These are phyloP conservation scores for Tipula vernalis DNA, from an alignment of 2,888 invertebrate species.

Conservation along the genomic window DNA sequence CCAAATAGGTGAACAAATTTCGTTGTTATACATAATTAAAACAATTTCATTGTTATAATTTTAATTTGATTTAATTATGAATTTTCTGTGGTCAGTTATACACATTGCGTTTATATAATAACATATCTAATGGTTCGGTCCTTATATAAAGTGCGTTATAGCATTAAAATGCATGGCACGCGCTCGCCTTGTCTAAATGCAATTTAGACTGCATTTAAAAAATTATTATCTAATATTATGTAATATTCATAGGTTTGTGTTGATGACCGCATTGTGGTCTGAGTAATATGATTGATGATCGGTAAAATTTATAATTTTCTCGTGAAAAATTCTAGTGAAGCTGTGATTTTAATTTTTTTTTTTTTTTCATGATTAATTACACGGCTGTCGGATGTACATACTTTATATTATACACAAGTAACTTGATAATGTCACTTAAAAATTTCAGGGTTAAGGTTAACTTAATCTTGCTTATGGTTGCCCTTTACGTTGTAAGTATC, in stretches of 20 bases:
- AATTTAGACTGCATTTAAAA: neutral
- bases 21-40: neutral
- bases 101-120: too few relatives aligned
- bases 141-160: neutral
- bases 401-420: too few relatives aligned
- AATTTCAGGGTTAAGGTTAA: too few relatives aligned
- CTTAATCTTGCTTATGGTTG: too few relatives aligned
- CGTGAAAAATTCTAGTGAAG: too few relatives aligned
- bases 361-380: too few relatives aligned
- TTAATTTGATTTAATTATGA: too few relatives aligned
- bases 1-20: neutral
- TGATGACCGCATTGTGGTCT: neutral
- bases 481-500: too few relatives aligned
- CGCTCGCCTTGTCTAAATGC: neutral
- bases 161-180: neutral
- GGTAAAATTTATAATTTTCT: too few relatives aligned
- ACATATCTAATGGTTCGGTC: neutral
- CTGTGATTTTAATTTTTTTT: neutral
- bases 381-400: too few relatives aligned
- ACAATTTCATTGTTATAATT: too few relatives aligned
- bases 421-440: too few relatives aligned
- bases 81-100: neutral
- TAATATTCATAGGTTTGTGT: neutral
- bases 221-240: neutral
- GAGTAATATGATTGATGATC: neutral